Evolutionary conservation across 2,113 vertebrate genomes (phyloP), one percentile per base, ranked within the genome.

Genomic region (Notarius quadriscutis): DNA sequence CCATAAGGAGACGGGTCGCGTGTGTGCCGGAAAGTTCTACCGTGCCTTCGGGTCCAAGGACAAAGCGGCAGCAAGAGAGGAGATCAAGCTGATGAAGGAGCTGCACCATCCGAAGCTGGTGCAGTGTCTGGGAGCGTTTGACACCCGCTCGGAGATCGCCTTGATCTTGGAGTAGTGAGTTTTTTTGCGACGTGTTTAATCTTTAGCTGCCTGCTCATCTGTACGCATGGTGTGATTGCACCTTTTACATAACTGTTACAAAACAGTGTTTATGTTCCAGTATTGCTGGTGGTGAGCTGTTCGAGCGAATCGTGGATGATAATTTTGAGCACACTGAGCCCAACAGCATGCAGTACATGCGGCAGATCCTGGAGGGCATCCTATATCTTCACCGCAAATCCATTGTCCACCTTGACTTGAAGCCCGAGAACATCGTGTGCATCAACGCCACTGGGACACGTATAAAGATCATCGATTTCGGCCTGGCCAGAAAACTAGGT

Each of bases 141-240:
- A 96, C 88, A 91, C 91, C 0, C 93, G 91, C 2, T 0, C 90
- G 0, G 94, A 96, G 92, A 91, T 96, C 20, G 95, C 96, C 90
- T 95, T 98, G 96, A 94, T 98, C 90, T 94, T 97, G 95, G 96
- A 98, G 80, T 97, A 96, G 97, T 98, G 91, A 96, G 97, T 95
- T 1, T 57, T 15, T 2, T 2, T 18, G 78, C 14, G 2, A 18
- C 53, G 8, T 7, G 20, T 80, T 80, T 18, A 20, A 7, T 41
- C 58, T 81, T 34, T 25, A 48, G 14, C 51, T 41, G 8, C 10
- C 71, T 41, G 15, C 34, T 48, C 2, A 12, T 20, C 14, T 69
- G n/a, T 12, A 30, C 27, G 1, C 63, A 8, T 1, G 27, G 10
- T 22, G 15, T 22, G 0, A 41, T n/a, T n/a, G 12, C 25, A 34